A percentile compares a stretch with the other conserved stretches of the same genome.
Evolutionary conservation across 2,113 vertebrate species (phyloP).

Genomic region (Phocoena phocoena): DNA sequence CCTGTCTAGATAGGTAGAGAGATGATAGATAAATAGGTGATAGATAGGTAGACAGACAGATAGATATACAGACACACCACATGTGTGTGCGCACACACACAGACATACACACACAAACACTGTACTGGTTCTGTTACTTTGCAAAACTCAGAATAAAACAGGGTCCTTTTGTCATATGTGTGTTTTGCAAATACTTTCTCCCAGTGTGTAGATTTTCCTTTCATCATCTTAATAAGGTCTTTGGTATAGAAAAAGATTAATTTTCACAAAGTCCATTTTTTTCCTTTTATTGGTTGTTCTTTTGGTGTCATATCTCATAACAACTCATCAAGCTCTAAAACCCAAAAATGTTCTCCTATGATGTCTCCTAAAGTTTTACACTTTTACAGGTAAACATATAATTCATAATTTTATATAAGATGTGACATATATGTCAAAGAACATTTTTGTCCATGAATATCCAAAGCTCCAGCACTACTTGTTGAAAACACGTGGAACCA

Average conservation of each 20-base stretch:
- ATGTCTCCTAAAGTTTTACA: not conserved
- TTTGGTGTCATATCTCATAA: not conserved
- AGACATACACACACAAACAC: too few relatives aligned
- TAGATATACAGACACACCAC: not conserved
- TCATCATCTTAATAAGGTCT: not conserved
- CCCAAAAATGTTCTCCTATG: not conserved
- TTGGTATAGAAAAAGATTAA: not conserved
- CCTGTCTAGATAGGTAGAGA: not conserved
- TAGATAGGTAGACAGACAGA: too few relatives aligned
- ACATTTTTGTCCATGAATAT: not conserved
- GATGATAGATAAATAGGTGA: too few relatives aligned
- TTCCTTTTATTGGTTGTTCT: not conserved
- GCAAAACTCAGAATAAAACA: not conserved
- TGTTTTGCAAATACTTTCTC: not conserved
- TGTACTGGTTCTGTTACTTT: not conserved
- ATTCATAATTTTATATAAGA: not conserved
- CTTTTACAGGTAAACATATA: not conserved
- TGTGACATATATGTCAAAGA: not conserved
- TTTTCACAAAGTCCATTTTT: not conserved
- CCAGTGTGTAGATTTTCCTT: not conserved
- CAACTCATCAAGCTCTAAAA: not conserved
- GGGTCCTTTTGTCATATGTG: not conserved
- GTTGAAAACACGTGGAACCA: not conserved
- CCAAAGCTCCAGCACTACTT: not conserved
- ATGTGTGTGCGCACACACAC: accelerated